Conservation (phyloP, 2,888 invertebrate species). For the Acanthosepion pharaonis region DNA sequence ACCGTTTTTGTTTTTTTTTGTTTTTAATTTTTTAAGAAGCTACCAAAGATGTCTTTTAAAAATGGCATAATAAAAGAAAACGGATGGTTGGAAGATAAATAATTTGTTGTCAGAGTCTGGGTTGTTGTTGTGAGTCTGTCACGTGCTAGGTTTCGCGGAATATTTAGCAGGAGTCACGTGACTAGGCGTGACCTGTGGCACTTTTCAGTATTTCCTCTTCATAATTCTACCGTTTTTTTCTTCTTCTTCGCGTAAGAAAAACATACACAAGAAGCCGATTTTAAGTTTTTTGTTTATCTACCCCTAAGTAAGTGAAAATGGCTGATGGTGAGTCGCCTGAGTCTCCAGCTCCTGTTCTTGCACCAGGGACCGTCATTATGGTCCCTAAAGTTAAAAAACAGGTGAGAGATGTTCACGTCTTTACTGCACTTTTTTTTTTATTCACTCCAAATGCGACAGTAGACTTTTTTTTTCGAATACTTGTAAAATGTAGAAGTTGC, state of each 20-base stretch:
- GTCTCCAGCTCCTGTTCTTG: neutral
- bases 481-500: too few relatives aligned
- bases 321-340: neutral
- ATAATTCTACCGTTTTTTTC: too few relatives aligned
- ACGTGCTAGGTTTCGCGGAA: neutral
- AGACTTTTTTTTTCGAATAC: too few relatives aligned
- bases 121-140: neutral
- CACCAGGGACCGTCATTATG: neutral
- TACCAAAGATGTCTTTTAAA: too few relatives aligned
- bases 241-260: too few relatives aligned
- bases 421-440: neutral
- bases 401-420: neutral
- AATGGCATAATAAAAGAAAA: too few relatives aligned
- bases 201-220: neutral
- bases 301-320: neutral
- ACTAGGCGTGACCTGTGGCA: neutral
- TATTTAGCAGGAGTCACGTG: neutral
- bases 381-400: neutral
- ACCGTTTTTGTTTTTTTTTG: too few relatives aligned
- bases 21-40: too few relatives aligned
- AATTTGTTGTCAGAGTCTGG: too few relatives aligned
- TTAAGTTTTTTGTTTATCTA: neutral
- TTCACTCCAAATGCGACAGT: neutral
- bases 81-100: too few relatives aligned
- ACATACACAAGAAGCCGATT: too few relatives aligned